Percentiles rank a stretch among this genome's conserved stretches.
phyloP scores from a whole-genome alignment of 2,113 vertebrate genomes.

The Corythaeola cristata region DNA sequence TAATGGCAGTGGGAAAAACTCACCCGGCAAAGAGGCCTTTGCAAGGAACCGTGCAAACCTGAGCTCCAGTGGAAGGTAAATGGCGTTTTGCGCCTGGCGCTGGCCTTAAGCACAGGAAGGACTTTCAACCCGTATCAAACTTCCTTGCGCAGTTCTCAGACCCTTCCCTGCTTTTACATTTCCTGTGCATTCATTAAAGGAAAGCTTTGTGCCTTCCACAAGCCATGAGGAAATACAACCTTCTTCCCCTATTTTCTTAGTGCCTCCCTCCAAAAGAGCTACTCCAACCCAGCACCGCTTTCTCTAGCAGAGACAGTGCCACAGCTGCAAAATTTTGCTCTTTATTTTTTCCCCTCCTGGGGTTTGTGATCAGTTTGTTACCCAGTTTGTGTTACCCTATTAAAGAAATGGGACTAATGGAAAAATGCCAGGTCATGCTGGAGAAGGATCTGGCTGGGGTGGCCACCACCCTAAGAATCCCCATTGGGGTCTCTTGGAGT shows the following conservation, averaged over 20 bases:
- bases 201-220: neutral
- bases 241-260: neutral
- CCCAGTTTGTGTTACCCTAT: neutral
- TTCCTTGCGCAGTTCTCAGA: neutral
- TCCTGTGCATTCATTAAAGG: constrained; percentile 18
- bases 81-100: neutral
- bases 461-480: neutral
- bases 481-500: neutral
- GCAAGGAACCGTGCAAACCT: neutral
- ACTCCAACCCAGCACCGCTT: neutral
- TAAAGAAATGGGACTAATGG: neutral
- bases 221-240: neutral
- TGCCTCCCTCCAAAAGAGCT: neutral
- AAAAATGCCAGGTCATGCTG: neutral
- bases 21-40: neutral
- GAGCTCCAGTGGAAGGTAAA: neutral
- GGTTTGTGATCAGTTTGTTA: neutral
- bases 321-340: neutral
- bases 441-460: neutral
- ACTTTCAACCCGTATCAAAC: neutral
- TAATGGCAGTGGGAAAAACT: neutral
- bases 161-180: constrained; percentile 10
- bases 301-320: neutral
- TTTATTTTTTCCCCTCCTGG: neutral
- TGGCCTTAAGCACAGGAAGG: constrained; percentile 28